Conservation (phyloP, 1,140 invertebrate genomes). For the Ceratosolen solmsi region DNA sequence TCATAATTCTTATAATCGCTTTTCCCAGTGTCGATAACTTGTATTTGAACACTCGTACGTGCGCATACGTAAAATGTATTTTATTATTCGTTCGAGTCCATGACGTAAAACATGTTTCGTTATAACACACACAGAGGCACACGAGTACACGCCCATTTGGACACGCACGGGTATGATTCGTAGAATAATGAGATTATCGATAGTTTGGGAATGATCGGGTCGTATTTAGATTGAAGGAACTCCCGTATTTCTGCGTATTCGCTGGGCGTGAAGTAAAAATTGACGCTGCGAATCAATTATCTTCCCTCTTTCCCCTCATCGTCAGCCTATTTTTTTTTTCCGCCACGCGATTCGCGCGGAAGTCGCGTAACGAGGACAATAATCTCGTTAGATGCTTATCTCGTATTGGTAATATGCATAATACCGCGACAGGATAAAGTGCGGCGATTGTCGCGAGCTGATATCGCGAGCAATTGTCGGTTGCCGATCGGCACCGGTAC, state of each 20-base stretch:
- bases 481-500: too few relatives aligned
- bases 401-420: not conserved
- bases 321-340: too few relatives aligned
- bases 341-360: not conserved
- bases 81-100: not conserved
- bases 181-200: not conserved
- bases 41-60: too few relatives aligned
- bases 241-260: not conserved
- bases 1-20: too few relatives aligned
- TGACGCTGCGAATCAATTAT: too few relatives aligned
- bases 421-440: not conserved
- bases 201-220: not conserved
- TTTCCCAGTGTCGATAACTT: too few relatives aligned
- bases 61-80: not conserved
- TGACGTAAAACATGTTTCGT: not conserved
- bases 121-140: not conserved
- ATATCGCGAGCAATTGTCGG: too few relatives aligned
- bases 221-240: not conserved
- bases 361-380: not conserved
- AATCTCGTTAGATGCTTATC: not conserved
- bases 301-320: too few relatives aligned
- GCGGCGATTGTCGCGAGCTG: not conserved
- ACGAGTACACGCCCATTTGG: too few relatives aligned
- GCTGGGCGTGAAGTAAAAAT: too few relatives aligned
- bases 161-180: not conserved